These are phyloP conservation scores for Sinodicranocentrus sp. DNA, from an alignment of 2,888 invertebrate genomes.

Conservation along the genomic window DNA sequence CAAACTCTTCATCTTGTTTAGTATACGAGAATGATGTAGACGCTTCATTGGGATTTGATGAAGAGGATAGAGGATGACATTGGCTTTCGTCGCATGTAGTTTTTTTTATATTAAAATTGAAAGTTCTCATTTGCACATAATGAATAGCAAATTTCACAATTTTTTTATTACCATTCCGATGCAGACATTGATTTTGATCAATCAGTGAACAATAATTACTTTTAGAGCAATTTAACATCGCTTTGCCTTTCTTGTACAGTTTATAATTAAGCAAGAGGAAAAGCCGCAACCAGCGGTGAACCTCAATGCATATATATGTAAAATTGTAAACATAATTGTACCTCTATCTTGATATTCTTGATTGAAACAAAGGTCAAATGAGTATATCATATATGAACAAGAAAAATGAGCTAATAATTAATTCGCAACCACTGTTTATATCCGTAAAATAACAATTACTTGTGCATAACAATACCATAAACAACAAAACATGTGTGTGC, in stretches of 20 bases:
- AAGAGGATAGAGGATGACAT: conserved; percentile 62
- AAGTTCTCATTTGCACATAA: not conserved
- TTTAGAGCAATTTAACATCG: too few species aligned
- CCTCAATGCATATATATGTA: too few species aligned
- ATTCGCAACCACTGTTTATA: conserved; percentile 18
- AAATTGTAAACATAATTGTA: too few species aligned
- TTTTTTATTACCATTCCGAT: not conserved
- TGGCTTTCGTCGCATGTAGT: not conserved
- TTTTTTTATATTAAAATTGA: not conserved
- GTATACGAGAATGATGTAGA: conserved; percentile 36
- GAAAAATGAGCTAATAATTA: conserved; percentile 42
- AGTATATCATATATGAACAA: conserved; percentile 2
- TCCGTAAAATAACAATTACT: not conserved
- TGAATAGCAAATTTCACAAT: not conserved
- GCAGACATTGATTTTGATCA: too few species aligned
- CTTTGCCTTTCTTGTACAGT: too few species aligned
- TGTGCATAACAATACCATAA: too few species aligned
- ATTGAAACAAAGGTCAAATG: conserved; percentile 24
- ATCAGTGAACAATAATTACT: too few species aligned
- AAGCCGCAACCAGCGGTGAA: too few species aligned
- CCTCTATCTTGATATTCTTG: too few species aligned
- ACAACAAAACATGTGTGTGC: too few species aligned
- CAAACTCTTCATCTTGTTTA: conserved; percentile 33
- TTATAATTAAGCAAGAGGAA: too few species aligned
- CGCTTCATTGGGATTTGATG: conserved; percentile 36